A percentile compares a stretch with the other conserved stretches of the same genome.
Evolutionary conservation across 2,113 vertebrate genomes (phyloP).

Genomic region (Triplophysa rosa): DNA sequence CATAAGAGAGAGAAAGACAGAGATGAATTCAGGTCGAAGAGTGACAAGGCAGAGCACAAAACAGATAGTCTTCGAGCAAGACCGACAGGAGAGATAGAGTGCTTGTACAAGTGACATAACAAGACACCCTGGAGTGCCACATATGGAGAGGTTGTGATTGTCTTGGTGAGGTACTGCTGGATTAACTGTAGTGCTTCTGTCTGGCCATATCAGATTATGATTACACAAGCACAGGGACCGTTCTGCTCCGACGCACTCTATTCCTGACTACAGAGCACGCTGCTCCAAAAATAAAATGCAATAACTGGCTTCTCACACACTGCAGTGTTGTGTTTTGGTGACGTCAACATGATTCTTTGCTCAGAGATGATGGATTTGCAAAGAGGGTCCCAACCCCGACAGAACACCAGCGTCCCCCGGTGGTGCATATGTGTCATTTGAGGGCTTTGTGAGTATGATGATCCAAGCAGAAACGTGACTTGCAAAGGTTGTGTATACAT

Average conservation of each 20-base stretch:
- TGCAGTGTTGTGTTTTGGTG: conserved; percentile 43
- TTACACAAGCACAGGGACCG: conserved; percentile 49
- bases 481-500: neutral
- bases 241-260: conserved; percentile 61
- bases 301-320: conserved; percentile 38
- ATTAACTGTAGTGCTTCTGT: conserved; percentile 40
- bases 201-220: conserved; percentile 47
- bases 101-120: conserved; percentile 66
- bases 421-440: neutral
- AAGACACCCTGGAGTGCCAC: conserved; percentile 65
- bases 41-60: neutral
- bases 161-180: conserved; percentile 30
- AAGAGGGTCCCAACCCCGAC: neutral
- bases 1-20: conserved; percentile 65
- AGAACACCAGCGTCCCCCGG: conserved; percentile 33
- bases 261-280: conserved; percentile 62
- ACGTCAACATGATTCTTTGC: conserved; percentile 41
- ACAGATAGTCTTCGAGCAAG: neutral
- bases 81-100: conserved; percentile 36
- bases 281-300: conserved; percentile 68
- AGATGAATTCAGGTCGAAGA: conserved; percentile 72
- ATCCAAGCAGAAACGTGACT: neutral
- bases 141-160: conserved; percentile 37
- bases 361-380: conserved; percentile 14
- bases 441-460: neutral